Conservation (phyloP, 2,797 vertebrate species). For the Danio aesculapii region DNA sequence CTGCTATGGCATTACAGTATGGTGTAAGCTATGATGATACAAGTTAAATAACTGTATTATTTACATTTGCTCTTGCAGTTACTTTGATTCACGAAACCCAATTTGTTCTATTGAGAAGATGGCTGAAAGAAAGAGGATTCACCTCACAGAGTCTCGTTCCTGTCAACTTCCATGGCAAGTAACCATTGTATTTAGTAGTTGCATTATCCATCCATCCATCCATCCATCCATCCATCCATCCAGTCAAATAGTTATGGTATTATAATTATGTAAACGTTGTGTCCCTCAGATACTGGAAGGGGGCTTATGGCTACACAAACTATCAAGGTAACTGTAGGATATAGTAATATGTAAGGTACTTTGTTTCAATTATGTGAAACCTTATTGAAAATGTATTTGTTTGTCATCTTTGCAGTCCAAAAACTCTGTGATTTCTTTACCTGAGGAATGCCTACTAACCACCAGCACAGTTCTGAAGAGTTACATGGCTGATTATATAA, state of each 20-base stretch:
- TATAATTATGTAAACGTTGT: background rate
- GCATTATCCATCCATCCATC: background rate
- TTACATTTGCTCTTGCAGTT: slow-evolving; percentile 71
- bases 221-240: no score
- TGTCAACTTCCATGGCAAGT: slow-evolving; percentile 82
- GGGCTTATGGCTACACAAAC: slow-evolving; percentile 83
- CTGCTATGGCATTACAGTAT: background rate
- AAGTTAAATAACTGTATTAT: background rate
- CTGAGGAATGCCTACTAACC: slow-evolving; percentile 91
- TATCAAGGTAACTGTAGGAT: slow-evolving; percentile 77
- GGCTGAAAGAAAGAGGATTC: slow-evolving; percentile 88
- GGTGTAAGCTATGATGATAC: background rate
- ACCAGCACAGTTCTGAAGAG: slow-evolving; percentile 87
- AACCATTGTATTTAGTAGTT: background rate
- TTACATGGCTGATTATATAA: slow-evolving; percentile 84
- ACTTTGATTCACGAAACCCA: slow-evolving; percentile 79
- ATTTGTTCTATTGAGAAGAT: slow-evolving; percentile 86
- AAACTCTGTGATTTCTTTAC: slow-evolving; percentile 87
- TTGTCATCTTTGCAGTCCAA: slow-evolving; percentile 70
- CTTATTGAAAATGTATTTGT: background rate
- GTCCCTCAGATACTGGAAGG: slow-evolving; percentile 65
- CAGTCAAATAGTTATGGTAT: background rate
- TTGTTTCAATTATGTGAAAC: background rate
- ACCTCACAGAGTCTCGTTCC: slow-evolving; percentile 80
- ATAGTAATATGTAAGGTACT: background rate